A percentile compares a stretch with the other conserved stretches of the same genome.
These are phyloP conservation scores for Drosophila malerkotliana DNA, from an alignment of 1,140 invertebrate genomes.

Conservation along the genomic window DNA sequence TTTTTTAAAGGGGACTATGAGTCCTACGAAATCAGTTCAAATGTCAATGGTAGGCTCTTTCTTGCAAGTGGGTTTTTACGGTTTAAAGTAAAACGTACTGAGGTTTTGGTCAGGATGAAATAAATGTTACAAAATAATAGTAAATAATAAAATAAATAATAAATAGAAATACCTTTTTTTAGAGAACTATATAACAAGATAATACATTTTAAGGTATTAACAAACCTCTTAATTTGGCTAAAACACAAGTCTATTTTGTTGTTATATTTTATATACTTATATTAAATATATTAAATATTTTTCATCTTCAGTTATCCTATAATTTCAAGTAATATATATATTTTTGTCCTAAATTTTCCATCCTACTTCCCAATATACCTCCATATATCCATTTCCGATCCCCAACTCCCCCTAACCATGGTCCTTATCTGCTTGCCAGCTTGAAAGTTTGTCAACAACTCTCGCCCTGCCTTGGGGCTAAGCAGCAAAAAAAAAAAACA, in stretches of 20 bases:
- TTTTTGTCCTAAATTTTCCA: slow-evolving; percentile 6
- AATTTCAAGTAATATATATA: background rate
- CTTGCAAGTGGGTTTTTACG: background rate
- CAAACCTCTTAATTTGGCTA: background rate
- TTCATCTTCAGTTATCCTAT: background rate
- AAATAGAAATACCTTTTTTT: no score
- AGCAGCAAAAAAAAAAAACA: slow-evolving; percentile 21
- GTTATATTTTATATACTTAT: background rate
- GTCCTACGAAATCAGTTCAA: background rate
- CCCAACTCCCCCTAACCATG: background rate
- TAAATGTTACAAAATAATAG: no score
- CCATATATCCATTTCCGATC: slow-evolving; percentile 27
- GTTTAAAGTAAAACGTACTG: background rate
- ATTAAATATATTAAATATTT: background rate
- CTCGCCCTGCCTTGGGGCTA: slow-evolving; percentile 27
- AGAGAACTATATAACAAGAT: no score
- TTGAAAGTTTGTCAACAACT: slow-evolving; percentile 50
- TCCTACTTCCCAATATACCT: background rate
- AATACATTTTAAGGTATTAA: no score
- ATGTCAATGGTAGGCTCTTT: background rate
- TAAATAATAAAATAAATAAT: no score
- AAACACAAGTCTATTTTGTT: no score
- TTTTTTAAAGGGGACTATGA: background rate
- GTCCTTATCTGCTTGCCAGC: slow-evolving; percentile 27
- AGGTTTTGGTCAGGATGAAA: background rate